Base-by-base conservation (phyloP, 2,888 invertebrate genomes). In the Notodonta ziczac region DNA sequence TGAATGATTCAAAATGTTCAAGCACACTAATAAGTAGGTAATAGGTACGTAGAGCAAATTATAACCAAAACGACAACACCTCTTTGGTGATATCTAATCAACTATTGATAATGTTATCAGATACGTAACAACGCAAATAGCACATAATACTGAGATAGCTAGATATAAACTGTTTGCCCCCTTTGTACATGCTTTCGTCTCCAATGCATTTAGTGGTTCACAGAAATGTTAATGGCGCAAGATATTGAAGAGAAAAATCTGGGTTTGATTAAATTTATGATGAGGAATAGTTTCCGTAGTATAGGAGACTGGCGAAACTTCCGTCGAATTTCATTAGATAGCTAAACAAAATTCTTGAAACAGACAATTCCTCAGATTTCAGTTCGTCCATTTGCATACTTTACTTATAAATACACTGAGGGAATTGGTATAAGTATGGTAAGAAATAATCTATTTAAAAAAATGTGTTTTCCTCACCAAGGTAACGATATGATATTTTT, bases 21-120 rank as follows among this genome's bases (percentile, higher is more conserved):
- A 55, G 32, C 10, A 50, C n/a, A 48, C 61, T 12, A 58, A 59
- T 61, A 63, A 58, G 58, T 59, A 67, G 66, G 44, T 44, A 44
- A 35, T 35, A 35, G 35, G 35, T 35, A 39, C 53, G 0, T 44
- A 60, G 60, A 59, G 65, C 65, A 63, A 71, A 70, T 70, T 73
- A 74, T 78, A 69, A 67, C 65, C 63, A 75, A 78, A 80, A 78
- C 77, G 76, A 77, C 73, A 78, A 71, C 70, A 75, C 65, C 58
- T 63, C 62, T 14, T 58, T 62, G 56, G 39, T 58, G 61, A 50
- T 82, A 82, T 79, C 81, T 82, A 76, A 83, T 83, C 82, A 67
- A 5, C 16, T 16, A 32, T 60, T 65, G 82, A 83, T 83, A 82
- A 73, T 69, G 51, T 57, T 80, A 78, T 75, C 69, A 68, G 67